Conservation (phyloP, 2,797 vertebrate species). For the Brachyrhaphis roseni region DNA sequence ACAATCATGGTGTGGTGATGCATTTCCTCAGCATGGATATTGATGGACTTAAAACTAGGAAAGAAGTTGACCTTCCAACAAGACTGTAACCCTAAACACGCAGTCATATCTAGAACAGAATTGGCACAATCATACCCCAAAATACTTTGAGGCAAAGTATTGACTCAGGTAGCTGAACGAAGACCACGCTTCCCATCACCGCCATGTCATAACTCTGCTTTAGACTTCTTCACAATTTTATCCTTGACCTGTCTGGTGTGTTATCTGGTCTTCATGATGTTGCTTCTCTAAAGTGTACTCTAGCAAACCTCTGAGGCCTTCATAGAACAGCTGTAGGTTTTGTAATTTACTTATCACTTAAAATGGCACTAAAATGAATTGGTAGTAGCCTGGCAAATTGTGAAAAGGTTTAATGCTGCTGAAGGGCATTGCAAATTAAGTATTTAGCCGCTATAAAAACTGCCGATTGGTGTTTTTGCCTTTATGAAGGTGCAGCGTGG, state of each 20-base stretch:
- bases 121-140: neutral
- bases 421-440: neutral
- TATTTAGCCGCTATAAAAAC: constrained; percentile 11
- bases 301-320: neutral
- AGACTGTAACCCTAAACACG: neutral
- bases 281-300: neutral
- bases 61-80: neutral
- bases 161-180: neutral
- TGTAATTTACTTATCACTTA: neutral
- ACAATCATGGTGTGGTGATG: neutral
- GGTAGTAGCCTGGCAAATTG: neutral
- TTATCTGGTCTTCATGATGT: neutral
- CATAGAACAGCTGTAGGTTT: neutral
- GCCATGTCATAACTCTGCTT: neutral
- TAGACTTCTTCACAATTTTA: neutral
- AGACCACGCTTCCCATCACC: neutral
- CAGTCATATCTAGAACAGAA: neutral
- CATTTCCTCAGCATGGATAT: neutral
- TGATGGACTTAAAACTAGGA: neutral
- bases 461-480: constrained; percentile 8
- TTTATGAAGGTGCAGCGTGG: constrained; percentile 6
- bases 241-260: neutral
- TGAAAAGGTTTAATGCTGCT: neutral
- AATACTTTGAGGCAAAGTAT: neutral
- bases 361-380: neutral